These are phyloP conservation scores for Electrona antarctica DNA, from an alignment of 2,113 vertebrate genomes.

Conservation along the genomic window DNA sequence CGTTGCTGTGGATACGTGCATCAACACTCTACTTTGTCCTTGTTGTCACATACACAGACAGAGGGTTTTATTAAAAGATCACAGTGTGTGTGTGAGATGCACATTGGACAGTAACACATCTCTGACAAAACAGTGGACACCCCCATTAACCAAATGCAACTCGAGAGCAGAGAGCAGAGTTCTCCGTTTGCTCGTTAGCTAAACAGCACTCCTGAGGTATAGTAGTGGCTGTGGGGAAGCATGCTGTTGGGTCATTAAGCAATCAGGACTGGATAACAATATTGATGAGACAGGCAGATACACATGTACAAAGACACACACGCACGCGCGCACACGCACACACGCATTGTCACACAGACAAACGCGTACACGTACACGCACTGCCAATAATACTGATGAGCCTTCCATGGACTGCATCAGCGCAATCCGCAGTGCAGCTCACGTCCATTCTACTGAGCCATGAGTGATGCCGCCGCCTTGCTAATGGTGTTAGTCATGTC, in stretches of 20 bases:
- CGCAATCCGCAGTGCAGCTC: background rate
- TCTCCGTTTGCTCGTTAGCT: background rate
- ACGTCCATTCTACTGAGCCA: slow-evolving; percentile 10
- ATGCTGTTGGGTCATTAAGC: slow-evolving; percentile 26
- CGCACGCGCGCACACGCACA: background rate
- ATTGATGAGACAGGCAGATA: background rate
- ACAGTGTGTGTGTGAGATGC: background rate
- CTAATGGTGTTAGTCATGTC: slow-evolving; percentile 1
- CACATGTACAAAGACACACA: background rate
- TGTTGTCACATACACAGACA: background rate
- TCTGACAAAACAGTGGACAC: slow-evolving; percentile 34
- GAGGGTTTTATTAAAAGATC: background rate
- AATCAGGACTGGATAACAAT: slow-evolving; percentile 5
- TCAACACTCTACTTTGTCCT: background rate
- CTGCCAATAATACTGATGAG: slow-evolving; percentile 5
- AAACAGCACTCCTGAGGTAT: background rate
- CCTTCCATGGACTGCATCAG: background rate
- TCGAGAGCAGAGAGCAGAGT: background rate
- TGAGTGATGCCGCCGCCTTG: background rate
- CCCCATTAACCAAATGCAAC: slow-evolving; percentile 13
- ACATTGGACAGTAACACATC: slow-evolving; percentile 36
- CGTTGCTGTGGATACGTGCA: slow-evolving; percentile 21
- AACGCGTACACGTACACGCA: background rate
- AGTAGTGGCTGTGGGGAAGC: background rate
- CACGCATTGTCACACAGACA: background rate